A percentile compares a stretch with the other conserved stretches of the same genome.
These are phyloP conservation scores for Zophobas morio DNA, from an alignment of 1,140 invertebrate genomes.

Conservation along the genomic window DNA sequence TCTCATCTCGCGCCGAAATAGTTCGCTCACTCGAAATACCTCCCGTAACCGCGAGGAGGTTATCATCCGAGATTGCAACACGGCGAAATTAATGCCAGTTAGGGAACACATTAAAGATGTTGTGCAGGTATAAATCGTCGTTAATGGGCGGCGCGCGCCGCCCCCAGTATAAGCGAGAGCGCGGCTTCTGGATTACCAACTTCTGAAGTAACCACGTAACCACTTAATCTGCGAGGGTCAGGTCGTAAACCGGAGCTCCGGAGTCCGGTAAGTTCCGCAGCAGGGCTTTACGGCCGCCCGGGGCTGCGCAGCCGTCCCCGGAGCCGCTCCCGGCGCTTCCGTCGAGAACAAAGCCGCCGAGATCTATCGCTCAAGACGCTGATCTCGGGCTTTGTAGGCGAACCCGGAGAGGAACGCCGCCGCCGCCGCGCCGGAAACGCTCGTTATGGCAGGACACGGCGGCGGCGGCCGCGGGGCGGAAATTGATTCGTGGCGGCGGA, in stretches of 20 bases:
- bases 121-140: conserved; percentile 52
- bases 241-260: conserved; percentile 62
- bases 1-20: conserved; percentile 19
- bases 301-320: conserved; percentile 50
- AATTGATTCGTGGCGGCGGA: not conserved
- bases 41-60: conserved; percentile 17
- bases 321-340: conserved; percentile 50
- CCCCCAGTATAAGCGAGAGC: conserved; percentile 46
- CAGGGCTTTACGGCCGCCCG: conserved; percentile 56
- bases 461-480: not conserved
- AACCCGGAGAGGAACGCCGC: conserved; percentile 1
- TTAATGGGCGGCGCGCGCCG: conserved; percentile 48
- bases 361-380: conserved; percentile 47
- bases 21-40: conserved; percentile 18
- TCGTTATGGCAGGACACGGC: conserved; percentile 24
- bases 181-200: conserved; percentile 58
- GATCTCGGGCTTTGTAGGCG: conserved; percentile 23
- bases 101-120: conserved; percentile 39
- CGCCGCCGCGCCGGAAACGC: conserved; percentile 18
- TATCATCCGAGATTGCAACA: conserved; percentile 35
- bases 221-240: conserved; percentile 66
- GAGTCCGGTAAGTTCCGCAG: conserved; percentile 55
- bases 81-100: conserved; percentile 30
- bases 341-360: conserved; percentile 50
- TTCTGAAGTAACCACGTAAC: conserved; percentile 65